Percentiles rank a stretch among this genome's conserved stretches.
These are phyloP conservation scores for Trematomus bernacchii DNA, from an alignment of 2,797 vertebrate species.

Conservation along the genomic window DNA sequence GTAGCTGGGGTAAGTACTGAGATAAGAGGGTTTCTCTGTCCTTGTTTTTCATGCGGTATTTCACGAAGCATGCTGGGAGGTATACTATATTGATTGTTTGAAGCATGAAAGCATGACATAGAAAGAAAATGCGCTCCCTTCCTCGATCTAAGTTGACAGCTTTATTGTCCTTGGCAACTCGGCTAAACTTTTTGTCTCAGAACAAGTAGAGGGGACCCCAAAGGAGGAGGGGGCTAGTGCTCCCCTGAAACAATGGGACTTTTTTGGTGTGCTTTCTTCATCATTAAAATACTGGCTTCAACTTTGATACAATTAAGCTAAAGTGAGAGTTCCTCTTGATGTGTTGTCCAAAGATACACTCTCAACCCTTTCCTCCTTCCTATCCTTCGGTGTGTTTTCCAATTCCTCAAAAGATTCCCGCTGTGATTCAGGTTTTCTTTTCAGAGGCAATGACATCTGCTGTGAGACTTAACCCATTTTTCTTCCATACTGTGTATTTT, in stretches of 20 bases:
- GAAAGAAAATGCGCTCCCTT: slow-evolving; percentile 47
- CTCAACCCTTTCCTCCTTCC: background rate
- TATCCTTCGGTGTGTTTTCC: slow-evolving; percentile 20
- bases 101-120: slow-evolving; percentile 56
- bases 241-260: slow-evolving; percentile 37
- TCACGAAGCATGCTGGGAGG: slow-evolving; percentile 50
- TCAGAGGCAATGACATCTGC: slow-evolving; percentile 17
- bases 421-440: slow-evolving; percentile 18
- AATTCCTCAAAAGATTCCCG: slow-evolving; percentile 26
- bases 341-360: slow-evolving; percentile 35
- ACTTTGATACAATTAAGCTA: slow-evolving; percentile 44
- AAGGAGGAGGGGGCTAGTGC: slow-evolving; percentile 17
- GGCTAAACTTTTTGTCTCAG: slow-evolving; percentile 62
- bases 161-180: slow-evolving; percentile 77
- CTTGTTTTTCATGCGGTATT: slow-evolving; percentile 63
- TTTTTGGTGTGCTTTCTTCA: slow-evolving; percentile 19
- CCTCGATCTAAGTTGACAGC: slow-evolving; percentile 74
- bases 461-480: slow-evolving; percentile 7
- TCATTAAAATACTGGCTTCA: slow-evolving; percentile 23
- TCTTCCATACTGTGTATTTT: background rate
- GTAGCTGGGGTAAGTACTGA: slow-evolving; percentile 39
- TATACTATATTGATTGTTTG: slow-evolving; percentile 57
- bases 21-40: slow-evolving; percentile 65
- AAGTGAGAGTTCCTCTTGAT: slow-evolving; percentile 51
- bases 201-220: slow-evolving; percentile 50